These are phyloP conservation scores for Ancistrus triradiatus DNA, from an alignment of 2,113 vertebrate species.

Conservation along the genomic window DNA sequence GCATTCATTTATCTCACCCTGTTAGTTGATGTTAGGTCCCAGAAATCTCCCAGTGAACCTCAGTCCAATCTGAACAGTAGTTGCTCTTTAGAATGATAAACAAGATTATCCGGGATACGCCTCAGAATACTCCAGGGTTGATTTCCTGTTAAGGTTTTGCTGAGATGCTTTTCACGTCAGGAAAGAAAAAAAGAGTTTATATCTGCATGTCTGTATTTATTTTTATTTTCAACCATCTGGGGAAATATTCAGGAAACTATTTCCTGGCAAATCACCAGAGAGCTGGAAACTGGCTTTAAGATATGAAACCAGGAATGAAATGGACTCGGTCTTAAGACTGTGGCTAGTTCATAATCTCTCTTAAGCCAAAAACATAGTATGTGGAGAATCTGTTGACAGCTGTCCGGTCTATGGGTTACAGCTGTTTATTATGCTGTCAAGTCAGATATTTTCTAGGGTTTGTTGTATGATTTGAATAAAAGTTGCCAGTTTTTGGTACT, in stretches of 20 bases:
- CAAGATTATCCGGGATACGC: no score
- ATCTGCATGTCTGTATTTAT: conserved; percentile 9
- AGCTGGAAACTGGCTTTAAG: conserved; percentile 1
- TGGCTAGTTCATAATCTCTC: conserved; percentile 1
- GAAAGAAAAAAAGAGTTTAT: not conserved
- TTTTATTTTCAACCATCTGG: conserved; percentile 33
- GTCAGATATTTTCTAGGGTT: not conserved
- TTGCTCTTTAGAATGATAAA: no score
- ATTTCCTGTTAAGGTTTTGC: conserved; percentile 4
- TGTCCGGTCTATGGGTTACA: not conserved
- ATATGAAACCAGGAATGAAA: not conserved
- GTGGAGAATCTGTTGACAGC: not conserved
- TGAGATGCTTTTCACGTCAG: not conserved
- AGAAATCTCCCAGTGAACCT: no score
- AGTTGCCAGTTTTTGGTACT: no score
- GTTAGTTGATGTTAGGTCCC: no score
- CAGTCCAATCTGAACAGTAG: no score
- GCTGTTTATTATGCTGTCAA: not conserved
- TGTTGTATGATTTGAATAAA: no score
- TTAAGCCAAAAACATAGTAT: not conserved
- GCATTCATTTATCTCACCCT: not conserved
- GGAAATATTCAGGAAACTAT: conserved; percentile 35
- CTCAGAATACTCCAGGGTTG: not conserved
- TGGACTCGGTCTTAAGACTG: not conserved
- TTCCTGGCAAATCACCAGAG: conserved; percentile 30